phyloP scores from a whole-genome alignment of 1,140 invertebrate genomes.

The Lasaia peninsularis region DNA sequence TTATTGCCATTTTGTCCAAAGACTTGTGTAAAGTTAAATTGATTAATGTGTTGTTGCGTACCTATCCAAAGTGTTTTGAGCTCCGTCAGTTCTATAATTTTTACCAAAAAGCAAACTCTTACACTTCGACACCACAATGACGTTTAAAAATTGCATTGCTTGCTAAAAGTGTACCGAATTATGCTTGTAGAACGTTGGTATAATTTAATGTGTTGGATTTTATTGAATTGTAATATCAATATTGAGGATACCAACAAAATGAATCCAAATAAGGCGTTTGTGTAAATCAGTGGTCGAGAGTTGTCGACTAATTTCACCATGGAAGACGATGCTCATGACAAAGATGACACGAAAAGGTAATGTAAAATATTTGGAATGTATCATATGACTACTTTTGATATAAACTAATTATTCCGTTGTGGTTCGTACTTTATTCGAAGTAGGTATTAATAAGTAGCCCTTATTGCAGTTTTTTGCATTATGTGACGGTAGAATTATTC shows the following conservation, averaged over 20 bases:
- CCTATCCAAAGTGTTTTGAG: not conserved
- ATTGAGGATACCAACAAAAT: not conserved
- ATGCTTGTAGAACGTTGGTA: not conserved
- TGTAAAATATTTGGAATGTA: not conserved
- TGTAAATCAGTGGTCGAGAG: conserved; percentile 4
- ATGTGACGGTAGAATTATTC: too few relatives aligned
- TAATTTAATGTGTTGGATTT: not conserved
- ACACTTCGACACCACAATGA: not conserved
- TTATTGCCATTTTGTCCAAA: not conserved
- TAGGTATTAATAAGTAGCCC: too few relatives aligned
- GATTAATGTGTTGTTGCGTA: conserved; percentile 1
- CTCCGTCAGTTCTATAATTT: not conserved
- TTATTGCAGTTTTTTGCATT: too few relatives aligned
- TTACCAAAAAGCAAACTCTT: not conserved
- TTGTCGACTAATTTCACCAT: conserved; percentile 31
- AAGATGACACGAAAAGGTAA: conserved; percentile 64
- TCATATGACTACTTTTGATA: conserved; percentile 1
- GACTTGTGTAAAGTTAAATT: not conserved
- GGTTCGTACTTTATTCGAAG: too few relatives aligned
- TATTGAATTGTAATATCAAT: not conserved
- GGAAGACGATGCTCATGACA: conserved; percentile 65
- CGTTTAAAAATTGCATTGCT: not conserved
- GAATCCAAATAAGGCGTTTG: not conserved
- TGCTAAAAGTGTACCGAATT: not conserved
- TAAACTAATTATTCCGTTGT: not conserved